Percentiles rank a stretch among this genome's conserved stretches.
phyloP scores from a whole-genome alignment of 2,888 invertebrate species.

The Torymus tubicola region DNA sequence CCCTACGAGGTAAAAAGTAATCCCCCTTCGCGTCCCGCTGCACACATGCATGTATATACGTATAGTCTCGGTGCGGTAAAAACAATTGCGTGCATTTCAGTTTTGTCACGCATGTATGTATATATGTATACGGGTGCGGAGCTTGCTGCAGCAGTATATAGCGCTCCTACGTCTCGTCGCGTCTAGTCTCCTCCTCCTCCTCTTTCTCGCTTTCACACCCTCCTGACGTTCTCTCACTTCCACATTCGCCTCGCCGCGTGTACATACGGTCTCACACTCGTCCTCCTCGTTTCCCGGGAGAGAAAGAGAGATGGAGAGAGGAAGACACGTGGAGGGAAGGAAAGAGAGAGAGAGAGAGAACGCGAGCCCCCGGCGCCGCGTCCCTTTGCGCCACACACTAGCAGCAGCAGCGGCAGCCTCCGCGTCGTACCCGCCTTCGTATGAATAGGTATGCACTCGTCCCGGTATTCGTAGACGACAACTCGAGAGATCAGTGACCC shows the following conservation, averaged over 20 bases:
- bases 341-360: conserved; percentile 23
- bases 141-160: conserved; percentile 28
- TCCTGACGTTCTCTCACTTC: conserved; percentile 65
- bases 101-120: conserved; percentile 60
- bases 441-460: conserved; percentile 62
- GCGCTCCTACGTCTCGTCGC: conserved; percentile 37
- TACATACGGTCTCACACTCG: conserved; percentile 52
- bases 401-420: conserved; percentile 12
- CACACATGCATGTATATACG: conserved; percentile 4
- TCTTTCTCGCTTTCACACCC: conserved; percentile 67
- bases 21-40: neutral
- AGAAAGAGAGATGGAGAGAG: conserved; percentile 17
- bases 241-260: conserved; percentile 48
- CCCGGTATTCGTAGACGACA: conserved; percentile 61
- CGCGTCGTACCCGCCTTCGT: conserved; percentile 47
- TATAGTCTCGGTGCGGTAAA: conserved; percentile 51
- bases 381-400: conserved; percentile 40
- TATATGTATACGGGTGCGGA: conserved; percentile 16
- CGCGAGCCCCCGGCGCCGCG: conserved; percentile 45
- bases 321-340: conserved; percentile 1
- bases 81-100: conserved; percentile 71
- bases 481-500: conserved; percentile 70
- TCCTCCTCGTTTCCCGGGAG: conserved; percentile 22
- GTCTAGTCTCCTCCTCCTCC: conserved; percentile 43
- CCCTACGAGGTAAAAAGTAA: conserved; percentile 35